These are phyloP conservation scores for Trematomus loennbergii DNA, from an alignment of 2,113 vertebrate genomes.

Conservation along the genomic window DNA sequence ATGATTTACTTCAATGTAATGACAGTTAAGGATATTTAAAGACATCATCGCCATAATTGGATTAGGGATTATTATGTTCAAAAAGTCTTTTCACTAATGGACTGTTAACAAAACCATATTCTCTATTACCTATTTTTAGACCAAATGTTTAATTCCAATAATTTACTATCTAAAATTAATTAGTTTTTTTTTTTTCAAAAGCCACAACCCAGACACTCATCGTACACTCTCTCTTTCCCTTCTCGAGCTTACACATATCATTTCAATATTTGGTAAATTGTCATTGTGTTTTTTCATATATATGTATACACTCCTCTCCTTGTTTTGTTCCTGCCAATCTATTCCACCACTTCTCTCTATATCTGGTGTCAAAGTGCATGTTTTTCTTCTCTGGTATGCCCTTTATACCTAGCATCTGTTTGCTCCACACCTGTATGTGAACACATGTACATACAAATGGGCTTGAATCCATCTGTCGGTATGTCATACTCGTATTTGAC, in stretches of 20 bases:
- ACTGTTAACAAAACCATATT: not conserved
- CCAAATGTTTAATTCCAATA: not conserved
- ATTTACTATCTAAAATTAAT: not conserved
- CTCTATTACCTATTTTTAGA: not conserved
- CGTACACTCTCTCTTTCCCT: not conserved
- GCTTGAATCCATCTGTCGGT: not conserved
- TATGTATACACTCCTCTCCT: not conserved
- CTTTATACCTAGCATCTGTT: not conserved
- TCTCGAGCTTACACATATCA: slow-evolving; percentile 1
- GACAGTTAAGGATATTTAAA: not conserved
- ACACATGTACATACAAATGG: slow-evolving; percentile 5
- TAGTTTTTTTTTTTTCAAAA: not conserved
- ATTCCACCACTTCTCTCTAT: not conserved
- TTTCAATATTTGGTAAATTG: not conserved
- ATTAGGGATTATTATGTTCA: not conserved
- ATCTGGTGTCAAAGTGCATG: slow-evolving; percentile 5
- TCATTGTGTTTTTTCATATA: slow-evolving; percentile 19
- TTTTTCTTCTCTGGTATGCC: not conserved
- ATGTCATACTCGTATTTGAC: not conserved
- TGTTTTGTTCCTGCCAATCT: not conserved
- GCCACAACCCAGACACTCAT: not conserved
- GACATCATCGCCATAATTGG: not conserved
- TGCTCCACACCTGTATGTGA: slow-evolving; percentile 25
- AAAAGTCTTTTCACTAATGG: not conserved
- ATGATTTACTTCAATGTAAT: not conserved